These are phyloP conservation scores for Amaurobius ferox DNA, from an alignment of 2,888 invertebrate species.

Conservation along the genomic window DNA sequence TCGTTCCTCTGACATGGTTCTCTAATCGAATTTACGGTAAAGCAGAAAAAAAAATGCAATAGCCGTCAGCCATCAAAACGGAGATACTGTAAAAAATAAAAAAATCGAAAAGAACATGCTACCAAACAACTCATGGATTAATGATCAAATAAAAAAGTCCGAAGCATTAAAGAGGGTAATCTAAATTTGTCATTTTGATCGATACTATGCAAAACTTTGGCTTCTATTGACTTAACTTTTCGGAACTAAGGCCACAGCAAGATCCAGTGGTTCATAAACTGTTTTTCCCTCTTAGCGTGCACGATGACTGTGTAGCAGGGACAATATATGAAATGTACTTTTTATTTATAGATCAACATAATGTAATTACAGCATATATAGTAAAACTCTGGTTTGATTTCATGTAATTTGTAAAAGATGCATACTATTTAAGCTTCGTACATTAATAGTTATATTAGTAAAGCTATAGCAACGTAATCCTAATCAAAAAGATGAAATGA, in stretches of 20 bases:
- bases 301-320: slow-evolving; percentile 12
- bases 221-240: slow-evolving; percentile 64
- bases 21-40: slow-evolving; percentile 44
- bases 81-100: slow-evolving; percentile 37
- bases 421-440: too few species aligned
- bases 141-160: slow-evolving; percentile 45
- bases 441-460: too few species aligned
- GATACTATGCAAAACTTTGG: slow-evolving; percentile 63
- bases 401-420: too few species aligned
- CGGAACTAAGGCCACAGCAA: slow-evolving; percentile 24
- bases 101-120: slow-evolving; percentile 58
- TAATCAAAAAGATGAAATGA: too few species aligned
- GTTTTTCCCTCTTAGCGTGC: slow-evolving; percentile 57
- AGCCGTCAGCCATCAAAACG: slow-evolving; percentile 23
- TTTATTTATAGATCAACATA: too few species aligned
- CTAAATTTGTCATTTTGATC: slow-evolving; percentile 69
- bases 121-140: slow-evolving; percentile 44
- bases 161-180: slow-evolving; percentile 36
- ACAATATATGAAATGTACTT: background rate
- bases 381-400: too few species aligned
- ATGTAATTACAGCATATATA: too few species aligned
- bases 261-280: slow-evolving; percentile 57
- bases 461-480: too few species aligned
- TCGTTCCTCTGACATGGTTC: background rate
- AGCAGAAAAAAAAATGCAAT: slow-evolving; percentile 18